Percentiles rank a stretch among this genome's conserved stretches.
phyloP scores from a whole-genome alignment of 2,113 vertebrate genomes.

The Mobula hypostoma region DNA sequence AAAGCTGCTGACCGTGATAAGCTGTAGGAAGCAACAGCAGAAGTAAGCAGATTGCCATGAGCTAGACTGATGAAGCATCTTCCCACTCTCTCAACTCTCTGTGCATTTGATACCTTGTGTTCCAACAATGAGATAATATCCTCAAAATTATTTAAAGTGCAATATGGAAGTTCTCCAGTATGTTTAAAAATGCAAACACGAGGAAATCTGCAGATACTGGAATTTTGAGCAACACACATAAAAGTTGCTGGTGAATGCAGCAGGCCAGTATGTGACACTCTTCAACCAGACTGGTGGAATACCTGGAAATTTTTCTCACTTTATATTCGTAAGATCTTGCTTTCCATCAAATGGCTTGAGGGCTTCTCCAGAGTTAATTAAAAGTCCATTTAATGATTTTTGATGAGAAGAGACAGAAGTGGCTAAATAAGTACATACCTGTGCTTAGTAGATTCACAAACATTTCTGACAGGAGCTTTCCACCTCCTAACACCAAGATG shows the following conservation, averaged over 20 bases:
- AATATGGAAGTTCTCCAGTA: background rate
- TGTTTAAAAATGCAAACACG: too few relatives aligned
- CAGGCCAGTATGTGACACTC: background rate
- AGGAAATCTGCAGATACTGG: too few relatives aligned
- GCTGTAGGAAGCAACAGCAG: background rate
- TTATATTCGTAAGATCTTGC: background rate
- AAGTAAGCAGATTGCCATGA: background rate
- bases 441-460: background rate
- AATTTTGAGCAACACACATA: too few relatives aligned
- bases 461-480: background rate
- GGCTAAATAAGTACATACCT: background rate
- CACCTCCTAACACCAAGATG: background rate
- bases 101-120: background rate
- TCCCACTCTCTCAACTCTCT: too few relatives aligned
- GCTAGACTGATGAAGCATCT: background rate
- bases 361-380: background rate
- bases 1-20: background rate
- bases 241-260: too few relatives aligned
- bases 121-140: background rate
- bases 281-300: background rate
- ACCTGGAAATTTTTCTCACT: background rate
- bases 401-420: background rate
- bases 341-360: background rate
- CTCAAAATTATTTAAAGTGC: background rate
- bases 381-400: background rate